phyloP scores from a whole-genome alignment of 2,113 vertebrate genomes.

The Lepisosteus osseus region DNA sequence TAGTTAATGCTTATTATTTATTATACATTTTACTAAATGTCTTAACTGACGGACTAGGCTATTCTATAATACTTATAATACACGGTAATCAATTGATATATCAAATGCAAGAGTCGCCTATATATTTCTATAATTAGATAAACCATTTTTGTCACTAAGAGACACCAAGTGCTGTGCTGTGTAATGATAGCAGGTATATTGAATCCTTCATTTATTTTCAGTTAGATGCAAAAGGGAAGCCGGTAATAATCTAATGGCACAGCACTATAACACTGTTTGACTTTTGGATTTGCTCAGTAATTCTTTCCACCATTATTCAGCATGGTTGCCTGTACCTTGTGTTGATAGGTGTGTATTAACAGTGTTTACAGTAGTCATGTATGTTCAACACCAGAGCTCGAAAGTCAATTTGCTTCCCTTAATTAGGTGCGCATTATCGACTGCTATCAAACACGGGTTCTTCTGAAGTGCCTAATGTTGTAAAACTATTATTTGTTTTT shows the following conservation, averaged over 20 bases:
- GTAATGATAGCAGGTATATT: neutral
- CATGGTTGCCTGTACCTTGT: constrained; percentile 30
- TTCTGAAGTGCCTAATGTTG: constrained; percentile 61
- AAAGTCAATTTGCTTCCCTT: constrained; percentile 66
- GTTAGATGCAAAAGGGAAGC: neutral
- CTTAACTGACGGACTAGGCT: too few species aligned
- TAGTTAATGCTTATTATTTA: too few species aligned
- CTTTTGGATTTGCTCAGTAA: constrained; percentile 51
- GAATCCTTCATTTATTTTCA: constrained; percentile 2
- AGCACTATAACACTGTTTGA: constrained; percentile 53
- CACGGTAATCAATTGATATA: too few species aligned
- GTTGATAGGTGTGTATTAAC: constrained; percentile 1
- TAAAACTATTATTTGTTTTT: constrained; percentile 73
- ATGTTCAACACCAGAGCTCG: constrained; percentile 40
- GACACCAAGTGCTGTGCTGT: constrained; percentile 5
- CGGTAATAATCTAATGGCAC: constrained; percentile 33
- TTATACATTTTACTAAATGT: too few species aligned
- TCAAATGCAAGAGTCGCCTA: constrained; percentile 18
- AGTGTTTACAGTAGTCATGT: constrained; percentile 42
- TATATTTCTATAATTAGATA: constrained; percentile 9
- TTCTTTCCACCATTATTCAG: constrained; percentile 52
- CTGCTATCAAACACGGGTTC: constrained; percentile 60
- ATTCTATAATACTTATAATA: too few species aligned
- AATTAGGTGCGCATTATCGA: constrained; percentile 75
- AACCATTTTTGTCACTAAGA: constrained; percentile 16